phyloP scores from a whole-genome alignment of 2,888 invertebrate genomes.

The Teleogryllus oceanicus region DNA sequence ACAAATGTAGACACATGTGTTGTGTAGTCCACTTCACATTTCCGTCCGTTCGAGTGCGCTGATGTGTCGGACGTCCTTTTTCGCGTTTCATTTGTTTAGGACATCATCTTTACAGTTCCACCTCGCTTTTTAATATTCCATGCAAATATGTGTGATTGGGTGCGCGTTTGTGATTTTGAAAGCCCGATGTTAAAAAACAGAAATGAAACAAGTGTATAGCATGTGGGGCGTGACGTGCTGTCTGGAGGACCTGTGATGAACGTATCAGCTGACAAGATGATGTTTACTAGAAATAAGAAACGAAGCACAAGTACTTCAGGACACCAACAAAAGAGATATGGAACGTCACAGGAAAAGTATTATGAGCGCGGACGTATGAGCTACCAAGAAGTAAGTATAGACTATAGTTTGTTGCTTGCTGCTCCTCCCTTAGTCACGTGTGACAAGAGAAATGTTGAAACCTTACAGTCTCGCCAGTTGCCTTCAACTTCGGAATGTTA shows the following conservation, averaged over 20 bases:
- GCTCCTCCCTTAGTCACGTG: slow-evolving; percentile 11
- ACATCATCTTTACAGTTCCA: neutral
- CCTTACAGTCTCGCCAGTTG: neutral
- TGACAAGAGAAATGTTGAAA: neutral
- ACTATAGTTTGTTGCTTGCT: neutral
- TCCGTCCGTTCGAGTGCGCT: slow-evolving; percentile 32
- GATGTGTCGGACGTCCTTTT: slow-evolving; percentile 30
- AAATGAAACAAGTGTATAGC: neutral
- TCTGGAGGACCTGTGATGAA: slow-evolving; percentile 26
- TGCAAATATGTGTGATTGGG: slow-evolving; percentile 23
- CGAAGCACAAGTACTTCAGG: slow-evolving; percentile 41
- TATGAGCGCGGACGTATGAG: slow-evolving; percentile 33
- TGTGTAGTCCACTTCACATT: slow-evolving; percentile 23
- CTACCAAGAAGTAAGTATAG: slow-evolving; percentile 34
- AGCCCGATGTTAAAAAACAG: slow-evolving; percentile 5
- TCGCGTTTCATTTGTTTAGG: slow-evolving; percentile 30
- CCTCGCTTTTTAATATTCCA: neutral
- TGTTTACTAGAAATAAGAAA: slow-evolving; percentile 66
- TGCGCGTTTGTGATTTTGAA: neutral
- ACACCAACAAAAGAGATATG: slow-evolving; percentile 29
- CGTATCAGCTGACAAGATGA: slow-evolving; percentile 52
- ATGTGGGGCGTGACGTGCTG: neutral
- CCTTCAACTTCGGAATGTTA: neutral
- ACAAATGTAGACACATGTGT: slow-evolving; percentile 12
- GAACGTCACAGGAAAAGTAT: slow-evolving; percentile 27